Evolutionary conservation across 2,797 vertebrate genomes (phyloP), one percentile per base, ranked within the genome.

Genomic region (Gymnocypris eckloni): DNA sequence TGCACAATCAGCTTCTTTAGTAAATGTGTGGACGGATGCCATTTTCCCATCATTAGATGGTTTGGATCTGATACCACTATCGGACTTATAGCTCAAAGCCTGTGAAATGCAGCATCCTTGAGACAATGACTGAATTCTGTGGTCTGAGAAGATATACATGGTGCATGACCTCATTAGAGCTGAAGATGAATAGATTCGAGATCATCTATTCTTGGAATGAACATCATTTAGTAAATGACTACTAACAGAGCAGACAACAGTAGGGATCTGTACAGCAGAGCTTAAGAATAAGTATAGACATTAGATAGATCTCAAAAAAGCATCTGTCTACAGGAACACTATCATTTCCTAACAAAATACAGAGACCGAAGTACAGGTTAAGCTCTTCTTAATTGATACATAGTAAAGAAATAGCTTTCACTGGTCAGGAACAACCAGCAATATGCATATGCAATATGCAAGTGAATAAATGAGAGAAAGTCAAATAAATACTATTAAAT

Each of bases 131-230:
- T 75, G 54, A 83, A 45, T 83, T 61, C 64, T 12, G 16, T 73
- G 69, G 48, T 82, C 12, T 61, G 25, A 64, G 18, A 83, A 83
- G 18, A 83, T 45, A 8, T 61, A 3, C 20, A 85, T 43, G 43
- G 45, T 43, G 37, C 50, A 45, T 86, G 85, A 77, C 85, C 85
- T 86, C 45, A 86, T 82, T 86, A 90, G 79, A 87, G 84, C 76
- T 89, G 81, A 88, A 83, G 81, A 83, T 22, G 4, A 73, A 73
- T 48, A 82, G 81, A 84, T 84, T 83, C 79, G 86, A 82, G 69
- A 88, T 86, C 69, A 83, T 93, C 91, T 93, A 94, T 93, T 94
- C 91, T 93, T 93, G 90, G 91, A 92, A 91, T 50, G 80, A 91
- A 92, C 89, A 91, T 91, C 39, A 93, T 92, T 93, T 92, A 87